Conservation (phyloP, 2,888 invertebrate species). For the Phanerotoma sp. region DNA sequence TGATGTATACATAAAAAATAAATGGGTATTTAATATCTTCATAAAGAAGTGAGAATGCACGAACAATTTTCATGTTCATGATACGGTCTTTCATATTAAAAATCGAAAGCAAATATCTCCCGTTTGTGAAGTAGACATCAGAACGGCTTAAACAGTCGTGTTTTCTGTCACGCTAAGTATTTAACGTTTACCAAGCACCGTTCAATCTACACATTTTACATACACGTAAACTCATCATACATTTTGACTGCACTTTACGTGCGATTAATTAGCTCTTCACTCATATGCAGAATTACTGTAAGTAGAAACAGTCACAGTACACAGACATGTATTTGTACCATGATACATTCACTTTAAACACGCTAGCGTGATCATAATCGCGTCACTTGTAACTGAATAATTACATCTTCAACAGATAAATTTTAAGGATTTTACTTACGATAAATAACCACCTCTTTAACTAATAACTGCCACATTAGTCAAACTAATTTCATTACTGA, state of each 20-base stretch:
- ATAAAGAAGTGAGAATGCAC: not conserved
- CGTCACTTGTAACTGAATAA: not conserved
- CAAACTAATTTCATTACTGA: too few relatives aligned
- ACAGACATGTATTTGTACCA: not conserved
- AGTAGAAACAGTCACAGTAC: not conserved
- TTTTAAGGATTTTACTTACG: not conserved
- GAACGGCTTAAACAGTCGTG: too few relatives aligned
- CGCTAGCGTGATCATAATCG: not conserved
- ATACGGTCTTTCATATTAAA: constrained; percentile 28
- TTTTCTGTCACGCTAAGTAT: constrained; percentile 37
- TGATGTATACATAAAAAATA: too few relatives aligned
- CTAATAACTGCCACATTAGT: too few relatives aligned
- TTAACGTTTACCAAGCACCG: constrained; percentile 26
- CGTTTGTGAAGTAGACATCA: too few relatives aligned
- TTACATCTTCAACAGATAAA: not conserved
- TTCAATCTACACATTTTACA: constrained; percentile 17
- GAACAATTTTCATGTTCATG: constrained; percentile 24
- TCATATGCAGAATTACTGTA: not conserved
- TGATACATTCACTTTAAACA: not conserved
- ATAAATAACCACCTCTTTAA: not conserved
- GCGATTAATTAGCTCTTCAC: not conserved
- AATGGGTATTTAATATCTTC: too few relatives aligned
- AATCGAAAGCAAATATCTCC: constrained; percentile 22
- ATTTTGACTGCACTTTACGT: not conserved
- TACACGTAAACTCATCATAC: not conserved